Evolutionary conservation across 2,888 invertebrate species (phyloP).

Genomic region (Nomada ruficornis): DNA sequence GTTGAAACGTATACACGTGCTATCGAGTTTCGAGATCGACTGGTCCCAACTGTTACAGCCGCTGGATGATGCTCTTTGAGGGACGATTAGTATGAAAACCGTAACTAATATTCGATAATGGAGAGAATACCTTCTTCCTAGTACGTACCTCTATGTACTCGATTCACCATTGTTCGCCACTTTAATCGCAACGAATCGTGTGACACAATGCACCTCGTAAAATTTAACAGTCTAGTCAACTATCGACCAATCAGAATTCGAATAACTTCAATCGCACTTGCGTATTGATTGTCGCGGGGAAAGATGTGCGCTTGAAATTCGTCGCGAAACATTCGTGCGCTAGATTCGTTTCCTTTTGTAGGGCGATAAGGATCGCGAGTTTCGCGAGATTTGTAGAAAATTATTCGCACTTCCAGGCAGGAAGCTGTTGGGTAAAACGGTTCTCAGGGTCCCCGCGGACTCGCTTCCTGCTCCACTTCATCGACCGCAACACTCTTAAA

Average conservation of each 20-base stretch:
- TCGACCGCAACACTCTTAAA: constrained; percentile 58
- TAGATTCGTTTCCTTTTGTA: constrained; percentile 36
- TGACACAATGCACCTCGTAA: neutral
- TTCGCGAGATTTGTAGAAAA: constrained; percentile 48
- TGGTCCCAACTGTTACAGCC: neutral
- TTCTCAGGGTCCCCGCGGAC: constrained; percentile 61
- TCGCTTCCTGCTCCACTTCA: constrained; percentile 69
- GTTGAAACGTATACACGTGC: neutral
- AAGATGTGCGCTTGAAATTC: no score
- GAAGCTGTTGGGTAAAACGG: constrained; percentile 65
- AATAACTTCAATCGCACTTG: neutral
- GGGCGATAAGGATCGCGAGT: constrained; percentile 39
- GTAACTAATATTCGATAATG: constrained; percentile 22
- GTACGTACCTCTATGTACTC: neutral
- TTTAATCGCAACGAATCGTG: neutral
- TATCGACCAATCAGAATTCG: neutral
- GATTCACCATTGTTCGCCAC: neutral
- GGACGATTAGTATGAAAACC: constrained; percentile 21
- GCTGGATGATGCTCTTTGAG: neutral
- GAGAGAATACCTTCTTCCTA: neutral
- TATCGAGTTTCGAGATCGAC: neutral
- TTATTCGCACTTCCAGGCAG: constrained; percentile 58
- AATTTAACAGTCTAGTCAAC: no score
- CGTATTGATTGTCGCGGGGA: neutral
- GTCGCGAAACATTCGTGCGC: neutral